Percentiles rank a stretch among this genome's conserved stretches.
Conservation (phyloP, 2,113 vertebrate genomes). For the Ibidorhyncha struthersii region DNA sequence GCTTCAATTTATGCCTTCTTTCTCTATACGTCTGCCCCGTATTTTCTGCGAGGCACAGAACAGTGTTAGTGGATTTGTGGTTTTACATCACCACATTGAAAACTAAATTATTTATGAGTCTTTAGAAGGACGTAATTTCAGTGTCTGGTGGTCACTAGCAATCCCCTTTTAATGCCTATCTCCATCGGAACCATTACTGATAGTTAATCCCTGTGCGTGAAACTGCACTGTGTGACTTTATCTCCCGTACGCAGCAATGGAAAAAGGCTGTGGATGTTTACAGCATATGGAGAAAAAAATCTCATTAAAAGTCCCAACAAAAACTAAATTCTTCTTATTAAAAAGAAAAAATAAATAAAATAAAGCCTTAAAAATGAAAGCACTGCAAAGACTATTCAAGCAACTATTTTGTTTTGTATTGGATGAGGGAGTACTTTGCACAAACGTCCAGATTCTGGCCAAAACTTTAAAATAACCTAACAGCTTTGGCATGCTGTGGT, state of each 20-base stretch:
- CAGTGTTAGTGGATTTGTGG: neutral
- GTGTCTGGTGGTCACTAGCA: neutral
- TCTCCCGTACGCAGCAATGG: neutral
- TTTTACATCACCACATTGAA: neutral
- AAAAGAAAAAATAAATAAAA: neutral
- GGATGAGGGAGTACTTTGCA: conserved; percentile 18
- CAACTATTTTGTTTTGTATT: conserved; percentile 58
- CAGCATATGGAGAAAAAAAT: neutral
- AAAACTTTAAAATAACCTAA: conserved; percentile 61
- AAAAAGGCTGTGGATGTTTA: neutral
- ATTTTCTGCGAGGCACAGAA: neutral
- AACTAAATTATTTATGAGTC: neutral
- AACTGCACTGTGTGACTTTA: neutral
- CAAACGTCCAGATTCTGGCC: conserved; percentile 8
- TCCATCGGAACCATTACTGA: neutral
- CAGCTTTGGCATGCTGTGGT: conserved; percentile 64
- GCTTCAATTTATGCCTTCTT: neutral
- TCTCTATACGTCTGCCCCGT: neutral
- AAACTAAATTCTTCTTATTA: neutral
- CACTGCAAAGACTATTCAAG: conserved; percentile 28
- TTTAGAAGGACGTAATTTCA: neutral
- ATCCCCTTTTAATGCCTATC: neutral
- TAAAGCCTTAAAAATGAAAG: neutral
- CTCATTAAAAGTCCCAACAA: neutral
- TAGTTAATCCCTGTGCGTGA: neutral